Evolutionary conservation across 2,113 vertebrate genomes (phyloP).

Genomic region (Anser cygnoides): DNA sequence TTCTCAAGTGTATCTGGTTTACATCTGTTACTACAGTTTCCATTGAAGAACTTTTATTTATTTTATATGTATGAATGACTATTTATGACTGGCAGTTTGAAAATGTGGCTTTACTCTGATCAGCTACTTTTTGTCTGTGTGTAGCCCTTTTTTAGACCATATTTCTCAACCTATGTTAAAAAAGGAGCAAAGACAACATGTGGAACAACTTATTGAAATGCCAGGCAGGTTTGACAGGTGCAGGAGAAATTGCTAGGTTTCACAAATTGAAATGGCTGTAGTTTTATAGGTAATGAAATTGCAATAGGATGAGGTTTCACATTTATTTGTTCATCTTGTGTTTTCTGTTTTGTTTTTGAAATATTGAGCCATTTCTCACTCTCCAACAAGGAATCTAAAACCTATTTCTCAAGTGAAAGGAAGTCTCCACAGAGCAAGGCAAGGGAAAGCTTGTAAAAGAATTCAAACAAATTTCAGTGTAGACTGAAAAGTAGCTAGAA

Average conservation of each 20-base stretch:
- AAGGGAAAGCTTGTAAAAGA: background rate
- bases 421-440: background rate
- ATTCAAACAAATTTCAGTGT: background rate
- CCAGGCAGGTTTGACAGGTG: conserved; percentile 43
- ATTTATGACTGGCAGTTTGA: conserved; percentile 4
- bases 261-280: conserved; percentile 35
- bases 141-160: background rate
- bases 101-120: conserved; percentile 35
- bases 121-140: background rate
- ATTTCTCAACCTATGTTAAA: conserved; percentile 26
- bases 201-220: conserved; percentile 37
- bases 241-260: conserved; percentile 7
- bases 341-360: conserved; percentile 35
- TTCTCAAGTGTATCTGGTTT: background rate
- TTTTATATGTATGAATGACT: conserved; percentile 9
- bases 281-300: conserved; percentile 43
- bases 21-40: conserved; percentile 44
- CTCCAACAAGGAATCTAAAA: background rate
- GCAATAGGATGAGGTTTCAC: background rate
- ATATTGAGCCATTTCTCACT: background rate
- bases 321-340: conserved; percentile 18
- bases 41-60: background rate
- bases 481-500: background rate
- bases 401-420: background rate
- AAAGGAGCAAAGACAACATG: conserved; percentile 17